A percentile compares a stretch with the other conserved stretches of the same genome.
Conservation (phyloP, 2,888 invertebrate genomes). For the Hemaris fuciformis region DNA sequence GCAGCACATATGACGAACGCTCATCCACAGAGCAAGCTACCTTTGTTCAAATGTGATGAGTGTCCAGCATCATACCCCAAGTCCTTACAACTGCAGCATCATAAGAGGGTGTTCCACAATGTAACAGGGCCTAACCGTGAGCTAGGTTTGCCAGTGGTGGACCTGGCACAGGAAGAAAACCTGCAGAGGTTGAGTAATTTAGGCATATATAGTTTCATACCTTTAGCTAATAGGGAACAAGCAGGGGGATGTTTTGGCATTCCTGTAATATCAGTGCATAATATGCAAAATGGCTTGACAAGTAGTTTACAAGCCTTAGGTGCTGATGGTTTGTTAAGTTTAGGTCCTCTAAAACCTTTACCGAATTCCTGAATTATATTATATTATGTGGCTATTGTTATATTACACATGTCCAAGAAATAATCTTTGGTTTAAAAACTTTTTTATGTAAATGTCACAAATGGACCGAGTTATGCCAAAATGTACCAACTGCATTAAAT, state of each 20-base stretch:
- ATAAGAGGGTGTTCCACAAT: slow-evolving; percentile 76
- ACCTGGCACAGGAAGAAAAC: slow-evolving; percentile 85
- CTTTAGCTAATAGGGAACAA: slow-evolving; percentile 84
- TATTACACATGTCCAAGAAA: neutral
- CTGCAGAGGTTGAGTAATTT: slow-evolving; percentile 83
- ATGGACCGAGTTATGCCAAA: too few species aligned
- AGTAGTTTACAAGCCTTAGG: slow-evolving; percentile 84
- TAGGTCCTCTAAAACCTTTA: slow-evolving; percentile 86
- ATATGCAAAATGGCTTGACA: slow-evolving; percentile 81
- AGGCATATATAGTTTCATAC: slow-evolving; percentile 88
- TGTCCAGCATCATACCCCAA: slow-evolving; percentile 88
- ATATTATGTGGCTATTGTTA: too few species aligned
- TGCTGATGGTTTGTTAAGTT: slow-evolving; percentile 85
- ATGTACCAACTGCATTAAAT: too few species aligned
- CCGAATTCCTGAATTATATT: slow-evolving; percentile 56
- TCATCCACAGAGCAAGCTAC: slow-evolving; percentile 63
- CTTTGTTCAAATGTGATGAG: slow-evolving; percentile 83
- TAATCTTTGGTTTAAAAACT: neutral
- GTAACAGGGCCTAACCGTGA: slow-evolving; percentile 76
- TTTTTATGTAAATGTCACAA: neutral
- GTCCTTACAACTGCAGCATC: slow-evolving; percentile 84
- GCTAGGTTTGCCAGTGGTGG: slow-evolving; percentile 87
- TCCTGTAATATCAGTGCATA: slow-evolving; percentile 86
- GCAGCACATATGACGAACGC: slow-evolving; percentile 65
- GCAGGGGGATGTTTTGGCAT: slow-evolving; percentile 85